phyloP scores from a whole-genome alignment of 2,797 vertebrate genomes.

The Buphagus erythrorhynchus region DNA sequence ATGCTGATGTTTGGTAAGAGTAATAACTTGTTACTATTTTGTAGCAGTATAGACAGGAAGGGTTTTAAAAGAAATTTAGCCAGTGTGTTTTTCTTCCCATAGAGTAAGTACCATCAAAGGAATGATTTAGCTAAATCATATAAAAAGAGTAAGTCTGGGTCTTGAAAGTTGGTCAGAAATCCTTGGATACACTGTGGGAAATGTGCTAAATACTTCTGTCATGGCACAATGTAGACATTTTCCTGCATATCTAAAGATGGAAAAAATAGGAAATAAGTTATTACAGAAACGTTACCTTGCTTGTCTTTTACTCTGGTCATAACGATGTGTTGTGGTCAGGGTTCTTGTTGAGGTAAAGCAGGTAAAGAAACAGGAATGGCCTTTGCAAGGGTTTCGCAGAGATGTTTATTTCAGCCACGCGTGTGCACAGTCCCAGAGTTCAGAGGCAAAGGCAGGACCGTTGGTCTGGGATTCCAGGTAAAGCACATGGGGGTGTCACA shows the following conservation, averaged over 20 bases:
- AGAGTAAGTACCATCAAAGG: neutral
- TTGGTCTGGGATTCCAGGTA: too few relatives aligned
- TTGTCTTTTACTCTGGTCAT: neutral
- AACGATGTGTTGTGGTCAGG: too few relatives aligned
- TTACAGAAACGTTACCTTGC: neutral
- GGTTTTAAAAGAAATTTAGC: fast-evolving
- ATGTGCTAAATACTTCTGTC: neutral
- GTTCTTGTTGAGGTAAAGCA: too few relatives aligned
- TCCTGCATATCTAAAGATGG: neutral
- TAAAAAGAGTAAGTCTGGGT: neutral
- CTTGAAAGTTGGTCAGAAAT: neutral
- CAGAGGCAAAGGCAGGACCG: too few relatives aligned
- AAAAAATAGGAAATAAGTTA: neutral
- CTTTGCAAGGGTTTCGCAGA: too few relatives aligned
- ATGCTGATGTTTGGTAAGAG: neutral
- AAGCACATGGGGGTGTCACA: too few relatives aligned
- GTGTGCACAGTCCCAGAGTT: too few relatives aligned
- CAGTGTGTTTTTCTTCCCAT: neutral
- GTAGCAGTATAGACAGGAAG: neutral
- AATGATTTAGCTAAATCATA: neutral
- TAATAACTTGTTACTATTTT: neutral
- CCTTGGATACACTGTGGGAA: neutral
- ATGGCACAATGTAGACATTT: neutral
- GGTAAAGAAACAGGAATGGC: too few relatives aligned
- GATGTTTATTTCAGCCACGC: too few relatives aligned